phyloP scores from a whole-genome alignment of 2,113 vertebrate species.

The Cacatua alba region DNA sequence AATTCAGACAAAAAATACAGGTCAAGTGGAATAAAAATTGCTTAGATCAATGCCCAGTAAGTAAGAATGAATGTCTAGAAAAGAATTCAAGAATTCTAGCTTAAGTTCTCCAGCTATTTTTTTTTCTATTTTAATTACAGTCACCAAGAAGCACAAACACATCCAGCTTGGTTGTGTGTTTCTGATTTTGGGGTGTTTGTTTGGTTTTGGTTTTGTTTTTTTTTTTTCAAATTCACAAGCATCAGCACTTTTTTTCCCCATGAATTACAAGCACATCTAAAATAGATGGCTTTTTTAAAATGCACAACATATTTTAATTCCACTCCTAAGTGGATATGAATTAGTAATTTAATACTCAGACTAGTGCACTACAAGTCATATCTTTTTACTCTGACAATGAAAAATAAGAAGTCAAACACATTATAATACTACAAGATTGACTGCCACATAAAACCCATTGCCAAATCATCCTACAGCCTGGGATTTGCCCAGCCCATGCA shows the following conservation, averaged over 20 bases:
- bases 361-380: background rate
- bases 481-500: background rate
- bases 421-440: background rate
- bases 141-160: background rate
- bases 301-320: slow-evolving; percentile 14
- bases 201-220: background rate
- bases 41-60: background rate
- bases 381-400: background rate
- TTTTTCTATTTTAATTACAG: background rate
- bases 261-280: slow-evolving; percentile 16
- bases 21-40: background rate
- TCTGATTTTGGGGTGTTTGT: background rate
- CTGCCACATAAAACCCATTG: background rate
- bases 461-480: background rate
- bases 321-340: background rate
- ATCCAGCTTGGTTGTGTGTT: background rate
- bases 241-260: slow-evolving; percentile 29
- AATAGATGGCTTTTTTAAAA: background rate
- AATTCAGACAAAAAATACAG: background rate
- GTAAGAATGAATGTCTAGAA: background rate
- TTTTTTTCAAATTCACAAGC: background rate
- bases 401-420: background rate
- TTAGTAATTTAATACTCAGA: background rate
- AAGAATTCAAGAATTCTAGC: background rate
- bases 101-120: background rate